Evolutionary conservation across 1,140 invertebrate genomes (phyloP).

Genomic region (Propsilocerus akamusi): DNA sequence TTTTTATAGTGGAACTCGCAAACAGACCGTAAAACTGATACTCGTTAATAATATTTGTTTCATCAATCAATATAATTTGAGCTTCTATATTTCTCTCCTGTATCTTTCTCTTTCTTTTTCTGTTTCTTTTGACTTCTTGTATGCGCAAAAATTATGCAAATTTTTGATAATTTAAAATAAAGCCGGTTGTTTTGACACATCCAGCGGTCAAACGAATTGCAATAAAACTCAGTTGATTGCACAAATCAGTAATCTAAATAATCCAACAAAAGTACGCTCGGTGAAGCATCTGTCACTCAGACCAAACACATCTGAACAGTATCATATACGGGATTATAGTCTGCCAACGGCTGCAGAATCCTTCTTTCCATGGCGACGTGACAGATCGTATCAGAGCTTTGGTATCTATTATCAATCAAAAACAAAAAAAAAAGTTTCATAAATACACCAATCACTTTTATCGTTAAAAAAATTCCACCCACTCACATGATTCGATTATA

Average conservation of each 20-base stretch:
- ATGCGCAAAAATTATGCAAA: too few relatives aligned
- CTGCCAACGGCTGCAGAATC: conserved; percentile 48
- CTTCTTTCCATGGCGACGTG: conserved; percentile 53
- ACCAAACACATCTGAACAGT: conserved; percentile 15
- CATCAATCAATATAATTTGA: too few relatives aligned
- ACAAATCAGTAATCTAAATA: conserved; percentile 40
- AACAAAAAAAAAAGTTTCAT: background rate
- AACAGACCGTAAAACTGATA: too few relatives aligned
- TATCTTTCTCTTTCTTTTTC: too few relatives aligned
- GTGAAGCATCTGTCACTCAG: conserved; percentile 39
- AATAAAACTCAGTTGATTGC: conserved; percentile 43
- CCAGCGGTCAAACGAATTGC: background rate
- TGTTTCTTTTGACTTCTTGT: too few relatives aligned
- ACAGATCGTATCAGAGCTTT: conserved; percentile 32
- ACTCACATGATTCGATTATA: too few relatives aligned
- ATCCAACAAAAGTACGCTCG: conserved; percentile 39
- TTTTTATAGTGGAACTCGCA: too few relatives aligned
- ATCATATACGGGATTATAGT: conserved; percentile 8
- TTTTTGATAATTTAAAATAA: too few relatives aligned
- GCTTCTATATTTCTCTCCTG: too few relatives aligned
- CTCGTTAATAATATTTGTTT: too few relatives aligned
- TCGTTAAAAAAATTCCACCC: too few relatives aligned
- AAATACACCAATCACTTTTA: background rate
- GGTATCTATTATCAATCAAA: too few relatives aligned
- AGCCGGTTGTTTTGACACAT: background rate